phyloP scores from a whole-genome alignment of 2,888 invertebrate genomes.

The Protonemura montana region DNA sequence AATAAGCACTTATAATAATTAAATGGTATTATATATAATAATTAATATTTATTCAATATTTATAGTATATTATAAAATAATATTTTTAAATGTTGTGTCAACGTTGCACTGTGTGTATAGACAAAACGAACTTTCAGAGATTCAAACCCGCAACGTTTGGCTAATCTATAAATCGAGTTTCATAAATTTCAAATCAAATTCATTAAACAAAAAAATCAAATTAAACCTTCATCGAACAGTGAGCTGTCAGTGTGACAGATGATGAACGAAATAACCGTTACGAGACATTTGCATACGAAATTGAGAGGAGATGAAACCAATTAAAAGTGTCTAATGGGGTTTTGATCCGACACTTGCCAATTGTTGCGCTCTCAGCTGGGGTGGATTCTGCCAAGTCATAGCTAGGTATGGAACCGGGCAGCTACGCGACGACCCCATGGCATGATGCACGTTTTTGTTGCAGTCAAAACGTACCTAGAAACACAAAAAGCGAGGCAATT shows the following conservation, averaged over 20 bases:
- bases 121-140: too few species aligned
- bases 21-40: too few species aligned
- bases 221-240: background rate
- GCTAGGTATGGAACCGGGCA: background rate
- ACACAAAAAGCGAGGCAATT: constrained; percentile 17
- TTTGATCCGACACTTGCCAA: constrained; percentile 40
- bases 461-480: background rate
- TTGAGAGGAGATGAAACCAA: constrained; percentile 25
- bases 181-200: background rate
- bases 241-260: constrained; percentile 28
- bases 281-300: constrained; percentile 25
- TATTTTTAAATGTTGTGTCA: too few species aligned
- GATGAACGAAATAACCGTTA: constrained; percentile 32
- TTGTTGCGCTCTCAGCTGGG: constrained; percentile 13
- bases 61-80: too few species aligned
- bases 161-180: too few species aligned
- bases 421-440: background rate
- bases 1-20: too few species aligned
- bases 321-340: constrained; percentile 39
- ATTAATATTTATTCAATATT: too few species aligned
- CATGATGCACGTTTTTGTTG: background rate
- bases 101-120: too few species aligned
- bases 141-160: background rate
- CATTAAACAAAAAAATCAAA: background rate
- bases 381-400: constrained; percentile 12